A percentile compares a stretch with the other conserved stretches of the same genome.
Conservation (phyloP, 2,888 invertebrate species). For the Leucoma salicis region DNA sequence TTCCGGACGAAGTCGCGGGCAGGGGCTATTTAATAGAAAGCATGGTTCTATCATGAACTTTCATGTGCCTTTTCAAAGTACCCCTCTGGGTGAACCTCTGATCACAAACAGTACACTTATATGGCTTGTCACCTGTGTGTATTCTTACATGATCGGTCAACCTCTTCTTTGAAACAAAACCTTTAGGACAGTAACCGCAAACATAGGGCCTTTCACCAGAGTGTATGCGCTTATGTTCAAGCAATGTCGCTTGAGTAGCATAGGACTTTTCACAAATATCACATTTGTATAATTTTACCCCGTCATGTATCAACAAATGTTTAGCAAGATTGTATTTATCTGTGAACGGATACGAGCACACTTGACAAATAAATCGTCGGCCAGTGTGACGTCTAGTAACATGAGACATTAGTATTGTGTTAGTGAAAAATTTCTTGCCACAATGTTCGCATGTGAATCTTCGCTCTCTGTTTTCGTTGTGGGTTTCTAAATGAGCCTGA, state of each 20-base stretch:
- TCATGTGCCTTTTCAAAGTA: slow-evolving; percentile 69
- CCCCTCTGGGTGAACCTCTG: slow-evolving; percentile 70
- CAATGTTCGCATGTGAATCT: slow-evolving; percentile 67
- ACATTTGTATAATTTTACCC: slow-evolving; percentile 62
- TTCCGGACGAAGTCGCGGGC: too few relatives aligned
- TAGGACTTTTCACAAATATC: slow-evolving; percentile 66
- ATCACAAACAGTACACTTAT: slow-evolving; percentile 63
- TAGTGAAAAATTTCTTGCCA: slow-evolving; percentile 67
- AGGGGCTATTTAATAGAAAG: slow-evolving; percentile 12
- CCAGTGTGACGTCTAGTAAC: slow-evolving; percentile 55
- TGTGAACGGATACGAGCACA: slow-evolving; percentile 64
- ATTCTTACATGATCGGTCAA: slow-evolving; percentile 64
- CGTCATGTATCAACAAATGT: slow-evolving; percentile 67
- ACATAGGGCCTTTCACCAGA: slow-evolving; percentile 65
- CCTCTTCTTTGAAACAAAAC: slow-evolving; percentile 61
- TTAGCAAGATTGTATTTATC: slow-evolving; percentile 66
- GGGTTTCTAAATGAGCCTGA: slow-evolving; percentile 67
- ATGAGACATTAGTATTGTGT: slow-evolving; percentile 54
- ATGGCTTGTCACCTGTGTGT: slow-evolving; percentile 72
- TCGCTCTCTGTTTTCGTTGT: slow-evolving; percentile 62
- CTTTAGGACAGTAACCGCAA: slow-evolving; percentile 61
- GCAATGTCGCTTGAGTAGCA: slow-evolving; percentile 49
- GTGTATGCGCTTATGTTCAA: slow-evolving; percentile 70
- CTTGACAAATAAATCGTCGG: slow-evolving; percentile 63
- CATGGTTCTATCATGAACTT: slow-evolving; percentile 55